phyloP scores from a whole-genome alignment of 2,888 invertebrate genomes.

The Amphimallon solstitiale region DNA sequence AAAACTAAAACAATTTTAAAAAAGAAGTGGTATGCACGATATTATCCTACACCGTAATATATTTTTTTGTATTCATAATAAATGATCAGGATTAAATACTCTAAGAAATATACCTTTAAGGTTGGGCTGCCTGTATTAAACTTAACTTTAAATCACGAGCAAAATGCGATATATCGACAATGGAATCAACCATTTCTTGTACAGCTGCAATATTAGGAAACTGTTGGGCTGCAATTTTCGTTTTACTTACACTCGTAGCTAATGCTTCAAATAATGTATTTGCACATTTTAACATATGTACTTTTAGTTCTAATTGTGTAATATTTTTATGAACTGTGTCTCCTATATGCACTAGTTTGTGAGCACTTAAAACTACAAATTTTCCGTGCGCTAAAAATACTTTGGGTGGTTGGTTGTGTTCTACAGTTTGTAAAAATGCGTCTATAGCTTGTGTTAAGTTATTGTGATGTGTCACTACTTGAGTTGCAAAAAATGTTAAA shows the following conservation, averaged over 20 bases:
- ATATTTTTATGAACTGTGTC: conserved; percentile 92
- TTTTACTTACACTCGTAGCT: conserved; percentile 85
- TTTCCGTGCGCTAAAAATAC: conserved; percentile 93
- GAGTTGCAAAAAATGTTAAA: conserved; percentile 87
- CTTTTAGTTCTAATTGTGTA: conserved; percentile 76
- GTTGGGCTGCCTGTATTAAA: conserved; percentile 74
- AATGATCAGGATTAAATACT: neutral
- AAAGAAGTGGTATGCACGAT: no score
- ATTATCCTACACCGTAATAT: no score
- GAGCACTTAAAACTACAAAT: conserved; percentile 93
- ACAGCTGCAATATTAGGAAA: conserved; percentile 92
- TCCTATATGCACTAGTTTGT: conserved; percentile 92
- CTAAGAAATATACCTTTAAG: neutral
- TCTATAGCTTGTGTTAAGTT: conserved; percentile 90
- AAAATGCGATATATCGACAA: conserved; percentile 84
- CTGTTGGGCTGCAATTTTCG: conserved; percentile 90
- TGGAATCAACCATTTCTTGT: conserved; percentile 93
- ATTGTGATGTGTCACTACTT: conserved; percentile 85
- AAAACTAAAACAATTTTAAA: no score
- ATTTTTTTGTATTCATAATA: neutral
- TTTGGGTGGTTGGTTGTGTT: conserved; percentile 93
- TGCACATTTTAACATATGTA: conserved; percentile 78
- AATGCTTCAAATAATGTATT: conserved; percentile 84
- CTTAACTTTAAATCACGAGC: conserved; percentile 83
- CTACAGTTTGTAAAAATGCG: conserved; percentile 90